Percentiles rank a stretch among this genome's conserved stretches.
Evolutionary conservation across 2,888 invertebrate species (phyloP).

Genomic region (Meghimatium bilineatum): DNA sequence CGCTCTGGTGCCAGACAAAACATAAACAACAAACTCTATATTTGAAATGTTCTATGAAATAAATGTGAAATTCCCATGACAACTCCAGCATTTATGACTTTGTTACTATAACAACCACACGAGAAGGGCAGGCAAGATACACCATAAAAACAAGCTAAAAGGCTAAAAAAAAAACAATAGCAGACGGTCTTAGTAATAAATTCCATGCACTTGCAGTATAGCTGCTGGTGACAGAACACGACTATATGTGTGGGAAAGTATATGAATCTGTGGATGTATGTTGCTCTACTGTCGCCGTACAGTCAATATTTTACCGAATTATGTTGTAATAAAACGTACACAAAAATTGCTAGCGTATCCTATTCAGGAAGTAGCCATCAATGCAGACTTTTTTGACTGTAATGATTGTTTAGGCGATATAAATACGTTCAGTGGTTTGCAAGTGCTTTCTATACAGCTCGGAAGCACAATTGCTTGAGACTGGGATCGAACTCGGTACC

Average conservation of each 20-base stretch:
- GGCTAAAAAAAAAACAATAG: background rate
- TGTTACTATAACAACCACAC: background rate
- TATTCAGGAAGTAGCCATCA: too few species aligned
- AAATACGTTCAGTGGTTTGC: too few species aligned
- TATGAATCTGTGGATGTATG: background rate
- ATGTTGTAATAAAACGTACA: too few species aligned
- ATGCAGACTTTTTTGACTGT: too few species aligned
- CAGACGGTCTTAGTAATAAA: background rate
- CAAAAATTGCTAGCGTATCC: too few species aligned
- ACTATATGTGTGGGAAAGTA: background rate
- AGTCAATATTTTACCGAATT: too few species aligned
- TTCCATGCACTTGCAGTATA: background rate
- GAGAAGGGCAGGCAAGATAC: background rate
- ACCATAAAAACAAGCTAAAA: background rate
- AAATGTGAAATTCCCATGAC: conserved; percentile 1
- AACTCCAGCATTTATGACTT: conserved; percentile 13
- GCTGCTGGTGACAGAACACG: background rate
- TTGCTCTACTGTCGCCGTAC: too few species aligned
- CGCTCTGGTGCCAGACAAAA: conserved; percentile 10
- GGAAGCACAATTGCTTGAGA: too few species aligned
- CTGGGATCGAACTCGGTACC: too few species aligned
- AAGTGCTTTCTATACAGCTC: too few species aligned
- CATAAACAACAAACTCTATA: conserved; percentile 9
- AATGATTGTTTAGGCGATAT: too few species aligned
- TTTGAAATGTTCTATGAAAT: conserved; percentile 1